These are phyloP conservation scores for Liparis tanakae DNA, from an alignment of 2,797 vertebrate genomes.

Conservation along the genomic window DNA sequence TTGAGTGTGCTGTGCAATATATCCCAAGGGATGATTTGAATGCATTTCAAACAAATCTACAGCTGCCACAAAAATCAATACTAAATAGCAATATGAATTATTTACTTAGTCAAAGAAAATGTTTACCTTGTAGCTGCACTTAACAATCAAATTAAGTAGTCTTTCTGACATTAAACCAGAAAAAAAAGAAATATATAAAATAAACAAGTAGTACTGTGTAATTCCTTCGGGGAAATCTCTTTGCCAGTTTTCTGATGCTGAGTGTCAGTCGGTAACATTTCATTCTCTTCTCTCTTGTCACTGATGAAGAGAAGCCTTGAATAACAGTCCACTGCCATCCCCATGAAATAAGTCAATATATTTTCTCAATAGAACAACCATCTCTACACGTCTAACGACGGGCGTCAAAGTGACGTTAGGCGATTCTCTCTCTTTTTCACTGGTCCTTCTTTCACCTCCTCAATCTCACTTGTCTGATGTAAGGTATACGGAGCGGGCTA, in stretches of 20 bases:
- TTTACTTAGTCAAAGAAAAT: background rate
- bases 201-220: slow-evolving; percentile 1
- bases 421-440: slow-evolving; percentile 31
- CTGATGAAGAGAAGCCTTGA: slow-evolving; percentile 19
- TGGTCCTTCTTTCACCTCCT: slow-evolving; percentile 12
- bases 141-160: background rate
- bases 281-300: slow-evolving; percentile 22
- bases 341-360: slow-evolving; percentile 25
- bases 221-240: background rate
- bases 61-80: background rate
- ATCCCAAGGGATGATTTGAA: background rate
- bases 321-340: slow-evolving; percentile 15
- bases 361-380: slow-evolving; percentile 22
- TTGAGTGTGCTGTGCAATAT: background rate
- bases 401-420: slow-evolving; percentile 22
- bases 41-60: background rate
- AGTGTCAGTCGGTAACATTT: slow-evolving; percentile 23
- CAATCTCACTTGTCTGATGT: slow-evolving; percentile 55
- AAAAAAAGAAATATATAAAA: slow-evolving; percentile 26
- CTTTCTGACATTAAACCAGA: slow-evolving; percentile 2
- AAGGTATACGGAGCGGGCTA: slow-evolving; percentile 57
- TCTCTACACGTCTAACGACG: slow-evolving; percentile 30
- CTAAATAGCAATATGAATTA: background rate
- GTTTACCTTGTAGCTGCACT: background rate
- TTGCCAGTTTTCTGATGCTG: slow-evolving; percentile 19